These are phyloP conservation scores for Agriopis marginaria DNA, from an alignment of 2,888 invertebrate genomes.

Conservation along the genomic window DNA sequence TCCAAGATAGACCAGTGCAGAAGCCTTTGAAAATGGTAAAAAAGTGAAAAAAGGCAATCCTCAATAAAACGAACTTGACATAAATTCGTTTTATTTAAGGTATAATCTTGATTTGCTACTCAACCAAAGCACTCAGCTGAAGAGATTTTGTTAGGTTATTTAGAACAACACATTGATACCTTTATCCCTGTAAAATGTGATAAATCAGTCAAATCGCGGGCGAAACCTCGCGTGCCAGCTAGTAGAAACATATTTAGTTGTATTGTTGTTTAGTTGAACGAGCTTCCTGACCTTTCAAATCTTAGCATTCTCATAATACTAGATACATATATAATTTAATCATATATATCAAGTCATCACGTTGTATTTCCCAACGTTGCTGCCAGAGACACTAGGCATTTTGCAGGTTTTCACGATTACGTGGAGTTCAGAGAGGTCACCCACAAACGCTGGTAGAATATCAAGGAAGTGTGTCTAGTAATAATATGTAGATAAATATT, in stretches of 20 bases:
- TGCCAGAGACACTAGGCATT: constrained; percentile 17
- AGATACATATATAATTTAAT: constrained; percentile 28
- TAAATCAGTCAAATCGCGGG: too few relatives aligned
- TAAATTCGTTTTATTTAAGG: too few relatives aligned
- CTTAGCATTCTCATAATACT: constrained; percentile 7
- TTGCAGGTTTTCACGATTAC: constrained; percentile 41
- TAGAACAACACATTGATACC: too few relatives aligned
- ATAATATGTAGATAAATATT: neutral
- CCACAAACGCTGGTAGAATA: constrained; percentile 10
- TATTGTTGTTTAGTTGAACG: too few relatives aligned
- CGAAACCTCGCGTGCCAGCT: neutral
- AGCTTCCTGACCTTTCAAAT: constrained; percentile 5
- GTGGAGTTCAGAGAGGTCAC: constrained; percentile 40
- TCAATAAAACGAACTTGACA: too few relatives aligned
- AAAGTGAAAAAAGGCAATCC: too few relatives aligned
- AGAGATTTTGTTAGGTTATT: too few relatives aligned
- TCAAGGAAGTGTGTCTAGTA: neutral
- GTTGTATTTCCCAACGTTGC: constrained; percentile 24
- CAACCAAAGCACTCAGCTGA: too few relatives aligned
- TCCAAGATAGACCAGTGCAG: too few relatives aligned
- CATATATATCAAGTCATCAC: constrained; percentile 26
- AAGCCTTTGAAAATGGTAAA: too few relatives aligned
- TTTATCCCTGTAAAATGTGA: too few relatives aligned
- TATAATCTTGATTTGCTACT: too few relatives aligned
- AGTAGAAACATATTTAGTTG: neutral